Conservation (phyloP, 2,113 vertebrate species). For the Scartelaos histophorus region DNA sequence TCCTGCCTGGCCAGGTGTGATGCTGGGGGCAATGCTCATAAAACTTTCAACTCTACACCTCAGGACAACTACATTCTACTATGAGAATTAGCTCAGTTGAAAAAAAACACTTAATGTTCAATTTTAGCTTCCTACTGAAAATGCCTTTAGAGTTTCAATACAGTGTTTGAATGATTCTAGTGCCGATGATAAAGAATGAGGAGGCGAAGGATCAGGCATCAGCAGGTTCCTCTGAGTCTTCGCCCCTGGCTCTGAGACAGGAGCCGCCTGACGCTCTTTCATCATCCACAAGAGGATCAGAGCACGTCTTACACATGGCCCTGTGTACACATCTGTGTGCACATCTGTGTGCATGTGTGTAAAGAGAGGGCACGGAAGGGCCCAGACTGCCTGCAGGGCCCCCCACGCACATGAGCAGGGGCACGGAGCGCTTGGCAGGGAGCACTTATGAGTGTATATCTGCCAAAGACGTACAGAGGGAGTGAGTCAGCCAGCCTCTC, state of each 20-base stretch:
- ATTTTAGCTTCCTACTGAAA: slow-evolving; percentile 7
- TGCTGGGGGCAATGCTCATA: slow-evolving; percentile 71
- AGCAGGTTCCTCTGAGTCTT: slow-evolving; percentile 60
- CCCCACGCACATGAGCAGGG: slow-evolving; percentile 75
- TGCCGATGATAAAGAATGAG: slow-evolving; percentile 50
- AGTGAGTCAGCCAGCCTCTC: slow-evolving; percentile 67
- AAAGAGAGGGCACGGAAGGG: slow-evolving; percentile 67
- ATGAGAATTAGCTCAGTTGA: neutral
- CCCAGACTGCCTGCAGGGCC: slow-evolving; percentile 79
- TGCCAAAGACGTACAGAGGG: slow-evolving; percentile 37
- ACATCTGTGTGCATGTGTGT: slow-evolving; percentile 46
- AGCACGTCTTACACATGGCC: slow-evolving; percentile 69
- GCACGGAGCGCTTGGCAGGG: slow-evolving; percentile 65
- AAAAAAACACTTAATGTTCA: neutral
- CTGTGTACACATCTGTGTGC: slow-evolving; percentile 24
- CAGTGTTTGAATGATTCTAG: slow-evolving; percentile 48
- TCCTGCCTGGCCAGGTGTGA: slow-evolving; percentile 69
- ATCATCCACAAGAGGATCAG: slow-evolving; percentile 74
- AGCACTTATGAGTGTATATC: slow-evolving; percentile 53
- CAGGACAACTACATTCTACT: slow-evolving; percentile 13
- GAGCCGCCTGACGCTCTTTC: slow-evolving; percentile 72
- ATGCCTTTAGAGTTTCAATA: slow-evolving; percentile 7
- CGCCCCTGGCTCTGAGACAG: slow-evolving; percentile 70
- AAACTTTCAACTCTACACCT: slow-evolving; percentile 50
- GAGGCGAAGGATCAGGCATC: slow-evolving; percentile 63